phyloP scores from a whole-genome alignment of 2,888 invertebrate genomes.

The Melanostoma mellinum region DNA sequence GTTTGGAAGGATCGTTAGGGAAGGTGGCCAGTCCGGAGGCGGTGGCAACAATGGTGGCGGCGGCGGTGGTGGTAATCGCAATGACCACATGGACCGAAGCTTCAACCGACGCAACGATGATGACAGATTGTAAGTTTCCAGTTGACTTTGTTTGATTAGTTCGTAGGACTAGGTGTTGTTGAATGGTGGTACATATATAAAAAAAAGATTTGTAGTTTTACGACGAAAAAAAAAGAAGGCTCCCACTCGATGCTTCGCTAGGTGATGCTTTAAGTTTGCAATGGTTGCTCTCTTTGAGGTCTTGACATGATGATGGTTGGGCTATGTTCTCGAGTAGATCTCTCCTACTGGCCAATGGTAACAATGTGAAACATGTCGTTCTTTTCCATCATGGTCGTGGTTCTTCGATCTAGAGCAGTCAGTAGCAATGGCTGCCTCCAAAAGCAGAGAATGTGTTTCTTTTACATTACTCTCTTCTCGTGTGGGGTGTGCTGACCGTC shows the following conservation, averaged over 20 bases:
- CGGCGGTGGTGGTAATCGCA: conserved; percentile 79
- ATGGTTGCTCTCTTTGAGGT: conserved; percentile 37
- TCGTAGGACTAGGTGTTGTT: conserved; percentile 11
- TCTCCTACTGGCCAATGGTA: conserved; percentile 64
- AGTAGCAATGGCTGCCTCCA: conserved; percentile 41
- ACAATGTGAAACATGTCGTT: conserved; percentile 39
- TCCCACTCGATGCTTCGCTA: conserved; percentile 48
- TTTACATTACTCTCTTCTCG: conserved; percentile 11
- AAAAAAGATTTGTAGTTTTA: too few relatives aligned
- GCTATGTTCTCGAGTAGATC: conserved; percentile 64
- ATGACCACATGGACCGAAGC: conserved; percentile 79
- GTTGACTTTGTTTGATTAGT: neutral
- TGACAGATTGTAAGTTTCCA: conserved; percentile 82
- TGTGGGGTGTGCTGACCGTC: too few relatives aligned
- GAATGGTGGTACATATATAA: conserved; percentile 19
- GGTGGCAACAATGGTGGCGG: conserved; percentile 81
- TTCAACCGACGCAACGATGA: conserved; percentile 83
- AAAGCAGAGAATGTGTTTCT: conserved; percentile 4
- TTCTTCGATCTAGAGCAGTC: conserved; percentile 32
- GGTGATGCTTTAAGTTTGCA: conserved; percentile 42
- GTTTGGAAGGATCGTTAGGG: conserved; percentile 84
- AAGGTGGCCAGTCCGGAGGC: conserved; percentile 81
- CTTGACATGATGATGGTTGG: conserved; percentile 53
- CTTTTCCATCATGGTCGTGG: conserved; percentile 36
- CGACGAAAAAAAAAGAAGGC: conserved; percentile 44